Percentiles rank a stretch among this genome's conserved stretches.
Evolutionary conservation across 2,888 invertebrate genomes (phyloP).

Genomic region (Tenthredo mesomela): DNA sequence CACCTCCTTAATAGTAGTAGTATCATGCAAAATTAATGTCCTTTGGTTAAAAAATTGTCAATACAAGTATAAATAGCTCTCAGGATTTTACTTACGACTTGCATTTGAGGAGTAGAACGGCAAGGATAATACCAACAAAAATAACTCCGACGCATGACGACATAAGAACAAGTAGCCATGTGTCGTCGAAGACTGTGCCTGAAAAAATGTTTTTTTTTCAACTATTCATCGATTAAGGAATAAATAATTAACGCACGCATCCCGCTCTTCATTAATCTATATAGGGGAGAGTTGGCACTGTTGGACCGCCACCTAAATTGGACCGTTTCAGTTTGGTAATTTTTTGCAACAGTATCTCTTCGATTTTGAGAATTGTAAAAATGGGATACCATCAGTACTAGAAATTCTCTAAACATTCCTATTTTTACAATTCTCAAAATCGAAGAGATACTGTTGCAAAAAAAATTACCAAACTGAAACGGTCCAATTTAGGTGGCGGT

Average conservation of each 20-base stretch:
- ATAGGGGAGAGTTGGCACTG: no score
- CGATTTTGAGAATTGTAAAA: no score
- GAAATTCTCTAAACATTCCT: no score
- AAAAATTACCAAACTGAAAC: no score
- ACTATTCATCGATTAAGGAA: constrained; percentile 60
- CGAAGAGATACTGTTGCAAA: no score
- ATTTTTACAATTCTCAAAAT: no score
- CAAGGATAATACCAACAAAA: constrained; percentile 88
- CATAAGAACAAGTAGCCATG: constrained; percentile 90
- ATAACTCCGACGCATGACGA: constrained; percentile 90
- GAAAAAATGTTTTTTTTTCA: constrained; percentile 76
- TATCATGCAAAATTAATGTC: not conserved
- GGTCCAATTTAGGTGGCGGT: no score
- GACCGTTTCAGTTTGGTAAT: no score
- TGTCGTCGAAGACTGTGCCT: constrained; percentile 85
- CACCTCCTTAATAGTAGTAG: not conserved
- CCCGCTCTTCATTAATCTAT: not conserved
- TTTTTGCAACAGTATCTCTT: no score
- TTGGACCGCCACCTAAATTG: no score
- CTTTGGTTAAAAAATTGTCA: not conserved
- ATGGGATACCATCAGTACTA: no score
- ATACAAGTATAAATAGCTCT: not conserved
- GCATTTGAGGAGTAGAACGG: constrained; percentile 89
- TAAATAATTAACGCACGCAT: constrained; percentile 64
- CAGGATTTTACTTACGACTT: constrained; percentile 85